These are phyloP conservation scores for Holcopasites calliopsidis DNA, from an alignment of 1,140 invertebrate genomes.

Conservation along the genomic window DNA sequence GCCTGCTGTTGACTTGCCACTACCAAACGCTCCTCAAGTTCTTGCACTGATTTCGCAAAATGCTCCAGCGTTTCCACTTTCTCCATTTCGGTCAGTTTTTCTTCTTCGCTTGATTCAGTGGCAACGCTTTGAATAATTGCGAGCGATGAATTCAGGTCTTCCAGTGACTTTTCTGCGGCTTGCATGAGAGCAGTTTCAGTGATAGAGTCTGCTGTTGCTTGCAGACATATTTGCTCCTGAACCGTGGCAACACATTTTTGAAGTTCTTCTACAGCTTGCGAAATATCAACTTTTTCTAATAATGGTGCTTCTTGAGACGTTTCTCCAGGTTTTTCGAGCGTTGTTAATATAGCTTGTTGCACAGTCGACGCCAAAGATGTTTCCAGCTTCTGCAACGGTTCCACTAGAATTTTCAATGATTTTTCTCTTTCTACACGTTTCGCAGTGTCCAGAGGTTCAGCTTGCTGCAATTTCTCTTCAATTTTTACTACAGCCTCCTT, in stretches of 20 bases:
- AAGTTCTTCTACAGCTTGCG: not conserved
- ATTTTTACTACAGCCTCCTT: slow-evolving; percentile 40
- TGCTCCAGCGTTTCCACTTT: slow-evolving; percentile 12
- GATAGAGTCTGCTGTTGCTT: not conserved
- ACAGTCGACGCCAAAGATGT: slow-evolving; percentile 34
- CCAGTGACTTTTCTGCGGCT: slow-evolving; percentile 34
- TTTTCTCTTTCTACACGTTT: not conserved
- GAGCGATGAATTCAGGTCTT: slow-evolving; percentile 24
- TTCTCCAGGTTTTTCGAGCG: slow-evolving; percentile 4
- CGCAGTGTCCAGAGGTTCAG: slow-evolving; percentile 18
- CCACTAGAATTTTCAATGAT: slow-evolving; percentile 32
- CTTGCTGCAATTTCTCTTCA: slow-evolving; percentile 45
- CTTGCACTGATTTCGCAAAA: slow-evolving; percentile 31
- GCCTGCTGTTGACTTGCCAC: slow-evolving; percentile 10
- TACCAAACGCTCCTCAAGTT: slow-evolving; percentile 31
- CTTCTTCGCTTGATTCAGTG: not conserved
- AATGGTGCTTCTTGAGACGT: not conserved
- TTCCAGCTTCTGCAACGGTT: slow-evolving; percentile 45
- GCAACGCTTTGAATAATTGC: slow-evolving; percentile 5
- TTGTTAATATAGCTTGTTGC: not conserved
- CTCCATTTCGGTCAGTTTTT: not conserved
- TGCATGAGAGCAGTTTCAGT: slow-evolving; percentile 57
- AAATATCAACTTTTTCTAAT: not conserved
- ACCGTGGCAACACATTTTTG: not conserved
- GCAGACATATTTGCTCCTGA: slow-evolving; percentile 6